A percentile compares a stretch with the other conserved stretches of the same genome.
Conservation (phyloP, 35 echinoderm and acorn worm genomes). For the Anneissia japonica region DNA sequence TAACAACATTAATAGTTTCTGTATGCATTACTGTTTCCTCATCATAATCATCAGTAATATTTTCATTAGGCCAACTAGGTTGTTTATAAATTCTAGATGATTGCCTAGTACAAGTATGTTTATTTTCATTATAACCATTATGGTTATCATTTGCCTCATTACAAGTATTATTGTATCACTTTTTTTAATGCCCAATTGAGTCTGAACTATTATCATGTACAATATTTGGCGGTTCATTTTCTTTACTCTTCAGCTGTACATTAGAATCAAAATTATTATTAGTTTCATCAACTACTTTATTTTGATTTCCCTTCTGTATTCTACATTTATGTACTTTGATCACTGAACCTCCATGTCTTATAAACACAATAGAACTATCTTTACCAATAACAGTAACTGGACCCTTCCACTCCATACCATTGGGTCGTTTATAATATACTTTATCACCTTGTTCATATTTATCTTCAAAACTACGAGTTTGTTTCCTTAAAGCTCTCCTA, state of each 20-base stretch:
- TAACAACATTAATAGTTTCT: background rate
- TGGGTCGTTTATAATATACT: constrained; percentile 17
- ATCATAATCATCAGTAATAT: background rate
- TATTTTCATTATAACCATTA: background rate
- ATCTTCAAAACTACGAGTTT: constrained; percentile 4
- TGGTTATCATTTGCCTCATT: background rate
- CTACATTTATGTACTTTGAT: constrained; percentile 2
- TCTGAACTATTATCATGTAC: too few relatives aligned
- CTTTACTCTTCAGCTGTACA: too few relatives aligned
- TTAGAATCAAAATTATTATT: too few relatives aligned
- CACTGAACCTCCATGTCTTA: constrained; percentile 20
- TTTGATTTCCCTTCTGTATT: background rate
- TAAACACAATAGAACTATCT: background rate
- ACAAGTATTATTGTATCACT: background rate
- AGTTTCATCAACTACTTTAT: too few relatives aligned
- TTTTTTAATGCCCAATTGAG: too few relatives aligned
- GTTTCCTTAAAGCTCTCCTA: constrained; percentile 15
- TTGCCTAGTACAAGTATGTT: background rate
- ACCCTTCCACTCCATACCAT: background rate
- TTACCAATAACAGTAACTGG: background rate
- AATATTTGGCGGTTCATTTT: too few relatives aligned
- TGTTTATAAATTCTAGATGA: background rate
- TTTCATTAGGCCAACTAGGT: constrained; percentile 11
- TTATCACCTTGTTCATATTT: constrained; percentile 14
- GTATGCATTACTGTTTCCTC: constrained; percentile 1